Evolutionary conservation across 2,888 invertebrate genomes (phyloP), one percentile per base, ranked within the genome.

Genomic region (Polyploca ridens): DNA sequence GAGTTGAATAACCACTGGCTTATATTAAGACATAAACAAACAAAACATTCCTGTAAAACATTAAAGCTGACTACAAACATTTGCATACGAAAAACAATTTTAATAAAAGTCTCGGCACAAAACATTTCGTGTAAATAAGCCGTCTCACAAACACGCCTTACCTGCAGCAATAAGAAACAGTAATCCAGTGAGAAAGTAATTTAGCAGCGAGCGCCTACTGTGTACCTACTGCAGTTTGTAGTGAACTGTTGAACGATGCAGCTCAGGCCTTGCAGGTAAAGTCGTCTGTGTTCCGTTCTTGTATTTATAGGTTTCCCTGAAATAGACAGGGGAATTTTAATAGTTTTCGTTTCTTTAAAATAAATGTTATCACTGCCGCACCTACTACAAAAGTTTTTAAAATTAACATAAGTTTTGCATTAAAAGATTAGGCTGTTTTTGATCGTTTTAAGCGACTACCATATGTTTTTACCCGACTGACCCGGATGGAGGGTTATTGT

Each of bases 141-240:
- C 46, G 46, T 46, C 46, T n/a, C 7, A 46, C n/a, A 46, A 46
- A n/a, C 46, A 46, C 5, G n/a, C 46, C 46, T n/a, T 44, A 44
- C 44, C 65, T 14, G 58, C 68, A 65, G 75, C 72, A 76, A 76
- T 75, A 64, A 72, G 74, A 76, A 75, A 67, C 66, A 70, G 74
- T 77, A 75, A 75, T 75, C 69, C 66, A 67, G 74, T 68, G 62
- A 58, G 33, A 74, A 74, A 76, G 74, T 74, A 74, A 74, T 74
- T 76, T 70, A 76, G 74, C 70, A 6, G 46, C 44, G 5, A 44
- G 46, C 46, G n/a, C 1, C 27, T 27, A 27, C 27, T 11, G 10
- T 8, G 44, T 46, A 46, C 46, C 46, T 46, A 46, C n/a, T 46
- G 46, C 46, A 46, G 46, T 46, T 46, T n/a, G 46, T n/a, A 6